Conservation (phyloP, 2,113 vertebrate species). For the Hystrix brachyura region DNA sequence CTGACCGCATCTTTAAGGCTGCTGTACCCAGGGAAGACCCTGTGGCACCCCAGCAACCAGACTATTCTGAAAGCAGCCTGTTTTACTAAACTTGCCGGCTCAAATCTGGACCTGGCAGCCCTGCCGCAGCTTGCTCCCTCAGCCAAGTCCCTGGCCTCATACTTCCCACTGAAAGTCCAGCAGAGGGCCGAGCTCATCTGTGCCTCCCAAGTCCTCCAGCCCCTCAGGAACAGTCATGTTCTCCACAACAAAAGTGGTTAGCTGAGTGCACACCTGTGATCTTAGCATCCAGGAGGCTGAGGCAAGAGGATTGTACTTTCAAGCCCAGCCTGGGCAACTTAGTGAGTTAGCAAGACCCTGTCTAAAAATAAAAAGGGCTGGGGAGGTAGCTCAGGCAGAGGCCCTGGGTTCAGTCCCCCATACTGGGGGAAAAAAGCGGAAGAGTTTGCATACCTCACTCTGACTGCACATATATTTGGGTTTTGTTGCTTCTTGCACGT, state of each 20-base stretch:
- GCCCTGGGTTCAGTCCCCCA: background rate
- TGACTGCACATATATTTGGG: background rate
- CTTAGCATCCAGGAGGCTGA: background rate
- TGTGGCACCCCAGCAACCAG: background rate
- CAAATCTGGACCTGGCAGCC: fast-evolving
- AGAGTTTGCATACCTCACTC: too few species aligned
- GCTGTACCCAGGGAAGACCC: background rate
- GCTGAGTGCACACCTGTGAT: background rate
- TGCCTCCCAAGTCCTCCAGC: background rate
- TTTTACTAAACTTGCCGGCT: background rate
- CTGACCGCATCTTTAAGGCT: background rate
- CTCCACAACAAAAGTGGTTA: background rate
- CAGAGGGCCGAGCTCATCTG: background rate
- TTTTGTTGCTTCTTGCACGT: fast-evolving
- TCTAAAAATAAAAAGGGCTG: background rate
- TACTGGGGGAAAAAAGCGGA: too few species aligned
- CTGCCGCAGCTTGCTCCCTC: background rate
- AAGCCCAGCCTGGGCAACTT: background rate
- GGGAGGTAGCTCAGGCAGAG: background rate
- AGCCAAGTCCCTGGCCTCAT: background rate
- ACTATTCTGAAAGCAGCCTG: background rate
- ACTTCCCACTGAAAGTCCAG: background rate
- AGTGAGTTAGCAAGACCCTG: background rate
- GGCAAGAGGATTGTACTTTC: background rate
- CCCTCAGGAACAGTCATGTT: too few species aligned